Evolutionary conservation across 2,888 invertebrate species (phyloP).

Genomic region (Anagyrus pseudococci): DNA sequence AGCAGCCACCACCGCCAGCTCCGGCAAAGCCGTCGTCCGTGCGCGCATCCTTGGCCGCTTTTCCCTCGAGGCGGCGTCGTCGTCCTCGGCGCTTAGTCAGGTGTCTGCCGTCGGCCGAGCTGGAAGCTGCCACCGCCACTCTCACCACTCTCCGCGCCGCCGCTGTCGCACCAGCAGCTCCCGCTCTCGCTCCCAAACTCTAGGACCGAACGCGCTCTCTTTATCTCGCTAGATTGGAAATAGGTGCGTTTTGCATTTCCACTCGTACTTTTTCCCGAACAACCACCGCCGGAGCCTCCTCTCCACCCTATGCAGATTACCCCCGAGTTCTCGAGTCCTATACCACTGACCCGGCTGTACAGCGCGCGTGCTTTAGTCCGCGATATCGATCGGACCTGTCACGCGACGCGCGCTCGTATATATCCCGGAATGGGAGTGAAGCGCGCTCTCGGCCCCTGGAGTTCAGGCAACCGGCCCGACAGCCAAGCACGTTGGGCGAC

Average conservation of each 20-base stretch:
- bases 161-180: neutral
- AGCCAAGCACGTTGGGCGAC: conserved; percentile 47
- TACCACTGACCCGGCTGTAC: too few relatives aligned
- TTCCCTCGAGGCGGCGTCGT: conserved; percentile 37
- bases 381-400: conserved; percentile 43
- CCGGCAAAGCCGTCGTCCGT: neutral
- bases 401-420: conserved; percentile 42
- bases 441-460: conserved; percentile 41
- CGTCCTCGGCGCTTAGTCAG: conserved; percentile 53
- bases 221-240: neutral
- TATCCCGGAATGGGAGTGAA: conserved; percentile 17
- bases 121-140: conserved; percentile 11
- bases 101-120: conserved; percentile 54
- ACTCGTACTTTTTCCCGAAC: too few relatives aligned
- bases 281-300: too few relatives aligned
- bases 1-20: neutral
- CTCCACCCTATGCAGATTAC: too few relatives aligned
- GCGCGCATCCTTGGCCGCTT: conserved; percentile 20
- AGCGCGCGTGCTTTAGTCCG: neutral
- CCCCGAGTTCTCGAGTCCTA: too few relatives aligned
- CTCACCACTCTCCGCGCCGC: neutral
- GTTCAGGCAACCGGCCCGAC: conserved; percentile 57
- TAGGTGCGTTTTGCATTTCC: neutral
- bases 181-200: neutral
- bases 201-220: too few relatives aligned